Percentiles rank a stretch among this genome's conserved stretches.
phyloP scores from a whole-genome alignment of 2,113 vertebrate genomes.

The Notarius quadriscutis region DNA sequence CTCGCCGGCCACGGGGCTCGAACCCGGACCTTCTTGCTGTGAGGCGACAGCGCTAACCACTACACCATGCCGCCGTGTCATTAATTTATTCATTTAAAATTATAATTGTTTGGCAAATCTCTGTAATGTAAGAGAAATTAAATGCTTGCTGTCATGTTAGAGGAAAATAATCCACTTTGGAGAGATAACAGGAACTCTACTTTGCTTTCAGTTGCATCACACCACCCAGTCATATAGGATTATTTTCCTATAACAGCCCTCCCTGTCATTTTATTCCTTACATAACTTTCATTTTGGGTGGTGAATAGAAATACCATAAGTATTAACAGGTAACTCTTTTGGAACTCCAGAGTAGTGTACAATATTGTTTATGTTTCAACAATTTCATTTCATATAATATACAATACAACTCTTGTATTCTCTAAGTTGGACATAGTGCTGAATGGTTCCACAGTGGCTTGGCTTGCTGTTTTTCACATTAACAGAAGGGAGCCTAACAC shows the following conservation, averaged over 20 bases:
- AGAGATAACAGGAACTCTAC: neutral
- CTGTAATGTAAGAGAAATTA: neutral
- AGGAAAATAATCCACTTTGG: neutral
- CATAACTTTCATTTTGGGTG: neutral
- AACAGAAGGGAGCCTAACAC: conserved; percentile 1
- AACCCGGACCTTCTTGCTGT: too few species aligned
- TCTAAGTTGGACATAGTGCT: neutral
- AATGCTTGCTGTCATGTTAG: neutral
- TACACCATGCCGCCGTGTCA: too few species aligned
- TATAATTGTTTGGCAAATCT: neutral
- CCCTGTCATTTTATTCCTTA: neutral
- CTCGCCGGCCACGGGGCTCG: too few species aligned
- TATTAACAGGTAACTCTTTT: neutral
- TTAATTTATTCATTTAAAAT: neutral
- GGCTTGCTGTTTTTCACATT: conserved; percentile 41
- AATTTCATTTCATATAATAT: neutral
- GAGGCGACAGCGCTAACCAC: too few species aligned
- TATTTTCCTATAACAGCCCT: neutral
- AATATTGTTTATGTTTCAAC: neutral
- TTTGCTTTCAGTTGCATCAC: neutral
- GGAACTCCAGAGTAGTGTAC: neutral
- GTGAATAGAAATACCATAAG: neutral
- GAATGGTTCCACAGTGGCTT: neutral
- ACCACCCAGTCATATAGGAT: neutral
- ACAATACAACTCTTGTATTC: neutral